phyloP scores from a whole-genome alignment of 2,113 vertebrate species.

The Megaptera novaeangliae region DNA sequence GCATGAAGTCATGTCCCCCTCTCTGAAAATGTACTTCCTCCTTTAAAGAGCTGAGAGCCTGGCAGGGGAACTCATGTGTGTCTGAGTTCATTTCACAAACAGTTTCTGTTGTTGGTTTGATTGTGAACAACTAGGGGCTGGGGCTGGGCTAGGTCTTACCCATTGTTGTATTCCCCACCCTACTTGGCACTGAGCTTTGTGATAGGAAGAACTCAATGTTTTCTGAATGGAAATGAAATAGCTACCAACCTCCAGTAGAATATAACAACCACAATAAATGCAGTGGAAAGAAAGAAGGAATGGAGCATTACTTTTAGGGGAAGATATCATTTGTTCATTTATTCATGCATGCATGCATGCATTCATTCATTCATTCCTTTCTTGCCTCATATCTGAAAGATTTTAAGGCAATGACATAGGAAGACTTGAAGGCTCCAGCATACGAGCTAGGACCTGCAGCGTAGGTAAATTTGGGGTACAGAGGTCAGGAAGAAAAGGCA shows the following conservation, averaged over 20 bases:
- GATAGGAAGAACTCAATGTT: not conserved
- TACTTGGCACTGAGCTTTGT: not conserved
- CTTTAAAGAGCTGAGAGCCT: not conserved
- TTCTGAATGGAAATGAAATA: not conserved
- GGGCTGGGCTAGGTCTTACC: not conserved
- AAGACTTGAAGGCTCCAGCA: not conserved
- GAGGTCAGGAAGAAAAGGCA: not conserved
- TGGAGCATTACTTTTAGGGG: not conserved
- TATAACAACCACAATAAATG: not conserved
- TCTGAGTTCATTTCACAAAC: not conserved
- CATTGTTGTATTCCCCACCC: not conserved
- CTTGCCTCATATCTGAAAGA: not conserved
- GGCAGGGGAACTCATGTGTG: not conserved
- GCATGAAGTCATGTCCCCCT: not conserved
- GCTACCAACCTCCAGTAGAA: not conserved
- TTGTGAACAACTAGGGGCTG: not conserved
- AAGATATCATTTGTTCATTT: not conserved
- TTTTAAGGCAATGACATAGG: not conserved
- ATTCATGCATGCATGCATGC: not conserved
- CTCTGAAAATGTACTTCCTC: not conserved
- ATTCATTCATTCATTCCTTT: not conserved
- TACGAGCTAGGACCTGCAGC: not conserved
- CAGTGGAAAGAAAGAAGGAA: not conserved
- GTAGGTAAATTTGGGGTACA: not conserved
- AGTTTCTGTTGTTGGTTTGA: not conserved